Evolutionary conservation across 2,797 vertebrate species (phyloP).

Genomic region (Pyrocephalus nanus): DNA sequence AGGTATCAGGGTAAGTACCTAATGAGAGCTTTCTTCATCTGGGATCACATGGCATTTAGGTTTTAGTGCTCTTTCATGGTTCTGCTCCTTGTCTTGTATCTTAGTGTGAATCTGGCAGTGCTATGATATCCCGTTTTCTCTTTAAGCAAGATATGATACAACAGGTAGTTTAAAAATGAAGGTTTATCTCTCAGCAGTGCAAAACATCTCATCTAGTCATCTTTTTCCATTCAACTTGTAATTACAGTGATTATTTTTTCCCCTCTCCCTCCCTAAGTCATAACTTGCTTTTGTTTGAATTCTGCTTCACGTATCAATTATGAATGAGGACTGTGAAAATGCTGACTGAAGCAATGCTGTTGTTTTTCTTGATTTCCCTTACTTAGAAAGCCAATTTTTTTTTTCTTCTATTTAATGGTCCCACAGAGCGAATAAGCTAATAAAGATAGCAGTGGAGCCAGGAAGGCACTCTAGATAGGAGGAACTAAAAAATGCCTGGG

Average conservation of each 20-base stretch:
- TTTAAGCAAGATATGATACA: neutral
- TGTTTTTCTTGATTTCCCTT: constrained; percentile 12
- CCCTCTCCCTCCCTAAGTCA: neutral
- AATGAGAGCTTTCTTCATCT: neutral
- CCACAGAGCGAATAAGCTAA: constrained; percentile 6
- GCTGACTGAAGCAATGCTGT: constrained; percentile 32
- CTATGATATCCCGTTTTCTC: neutral
- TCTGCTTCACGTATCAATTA: neutral
- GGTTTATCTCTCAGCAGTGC: neutral
- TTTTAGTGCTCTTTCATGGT: neutral
- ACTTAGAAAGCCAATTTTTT: neutral
- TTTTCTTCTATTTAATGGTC: neutral
- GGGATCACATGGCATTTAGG: neutral
- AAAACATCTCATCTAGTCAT: neutral
- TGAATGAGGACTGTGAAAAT: constrained; percentile 20
- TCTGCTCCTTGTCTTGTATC: neutral
- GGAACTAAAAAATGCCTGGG: constrained; percentile 14
- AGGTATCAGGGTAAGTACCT: neutral
- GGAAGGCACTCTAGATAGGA: constrained; percentile 6
- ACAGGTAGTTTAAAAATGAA: neutral
- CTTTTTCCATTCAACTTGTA: neutral
- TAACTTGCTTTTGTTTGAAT: constrained; percentile 31
- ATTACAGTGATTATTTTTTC: neutral
- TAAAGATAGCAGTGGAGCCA: constrained; percentile 53
- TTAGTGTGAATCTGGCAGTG: neutral